Evolutionary conservation across 2,113 vertebrate species (phyloP).

Genomic region (Jaculus jaculus): DNA sequence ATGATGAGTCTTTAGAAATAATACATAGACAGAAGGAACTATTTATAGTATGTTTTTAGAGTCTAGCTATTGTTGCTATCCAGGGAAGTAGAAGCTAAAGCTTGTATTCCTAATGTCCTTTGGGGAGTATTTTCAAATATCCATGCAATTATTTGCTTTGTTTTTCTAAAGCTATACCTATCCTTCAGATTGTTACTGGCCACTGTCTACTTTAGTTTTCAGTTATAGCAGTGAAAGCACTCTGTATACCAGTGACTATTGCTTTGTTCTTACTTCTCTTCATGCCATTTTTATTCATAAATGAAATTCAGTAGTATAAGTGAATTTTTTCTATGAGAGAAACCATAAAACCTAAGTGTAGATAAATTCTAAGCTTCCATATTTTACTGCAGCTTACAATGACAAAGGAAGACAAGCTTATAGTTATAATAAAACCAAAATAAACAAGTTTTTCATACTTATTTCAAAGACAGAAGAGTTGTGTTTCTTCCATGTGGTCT

Average conservation of each 20-base stretch:
- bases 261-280: background rate
- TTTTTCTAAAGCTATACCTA: background rate
- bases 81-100: background rate
- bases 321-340: background rate
- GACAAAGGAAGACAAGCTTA: background rate
- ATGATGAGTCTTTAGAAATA: background rate
- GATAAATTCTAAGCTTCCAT: background rate
- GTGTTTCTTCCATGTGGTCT: background rate
- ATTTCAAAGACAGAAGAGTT: background rate
- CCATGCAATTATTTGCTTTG: background rate
- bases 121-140: background rate
- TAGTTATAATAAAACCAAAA: background rate
- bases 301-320: background rate
- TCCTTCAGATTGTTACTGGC: background rate
- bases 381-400: background rate
- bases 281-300: background rate
- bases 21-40: background rate
- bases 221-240: background rate
- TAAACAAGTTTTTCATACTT: background rate
- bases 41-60: background rate
- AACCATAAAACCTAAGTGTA: background rate
- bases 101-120: background rate
- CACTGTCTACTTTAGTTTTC: background rate
- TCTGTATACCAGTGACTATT: background rate
- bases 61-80: background rate